Evolutionary conservation across 2,113 vertebrate species (phyloP).

Genomic region (Abramis brama): DNA sequence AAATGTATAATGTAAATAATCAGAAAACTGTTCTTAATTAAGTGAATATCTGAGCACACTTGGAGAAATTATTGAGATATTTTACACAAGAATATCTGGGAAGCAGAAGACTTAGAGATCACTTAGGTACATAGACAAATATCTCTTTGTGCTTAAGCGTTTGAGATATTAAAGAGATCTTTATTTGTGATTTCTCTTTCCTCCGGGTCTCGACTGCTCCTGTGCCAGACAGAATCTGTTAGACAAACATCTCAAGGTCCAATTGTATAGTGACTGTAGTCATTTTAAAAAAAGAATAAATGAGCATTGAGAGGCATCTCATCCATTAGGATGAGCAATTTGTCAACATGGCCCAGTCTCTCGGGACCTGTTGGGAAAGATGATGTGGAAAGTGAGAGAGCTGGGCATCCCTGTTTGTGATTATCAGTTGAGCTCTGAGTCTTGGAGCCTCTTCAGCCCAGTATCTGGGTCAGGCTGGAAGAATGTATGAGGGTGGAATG

Average conservation of each 20-base stretch:
- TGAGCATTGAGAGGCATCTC: constrained; percentile 9
- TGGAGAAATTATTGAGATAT: not conserved
- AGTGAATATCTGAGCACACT: not conserved
- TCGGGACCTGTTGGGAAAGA: not conserved
- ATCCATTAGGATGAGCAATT: constrained; percentile 28
- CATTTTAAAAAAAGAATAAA: constrained; percentile 39
- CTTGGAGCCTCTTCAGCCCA: not conserved
- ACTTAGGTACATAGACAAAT: too few species aligned
- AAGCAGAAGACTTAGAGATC: not conserved
- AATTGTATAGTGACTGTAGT: not conserved
- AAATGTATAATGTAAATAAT: too few species aligned
- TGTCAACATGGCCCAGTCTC: constrained; percentile 25
- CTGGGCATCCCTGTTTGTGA: constrained; percentile 29
- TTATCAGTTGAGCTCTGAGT: constrained; percentile 11
- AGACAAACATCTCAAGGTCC: not conserved
- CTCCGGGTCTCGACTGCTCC: not conserved
- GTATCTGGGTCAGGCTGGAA: constrained; percentile 29
- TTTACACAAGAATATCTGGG: not conserved
- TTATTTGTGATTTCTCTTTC: not conserved
- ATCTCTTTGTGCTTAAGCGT: not conserved
- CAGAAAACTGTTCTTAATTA: not conserved
- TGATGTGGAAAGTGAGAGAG: not conserved
- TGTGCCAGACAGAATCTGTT: not conserved
- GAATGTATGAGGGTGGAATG: constrained; percentile 8
- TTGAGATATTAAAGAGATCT: not conserved